Percentiles rank a stretch among this genome's conserved stretches.
These are phyloP conservation scores for Leptogaster cylindrica DNA, from an alignment of 2,888 invertebrate species.

Conservation along the genomic window DNA sequence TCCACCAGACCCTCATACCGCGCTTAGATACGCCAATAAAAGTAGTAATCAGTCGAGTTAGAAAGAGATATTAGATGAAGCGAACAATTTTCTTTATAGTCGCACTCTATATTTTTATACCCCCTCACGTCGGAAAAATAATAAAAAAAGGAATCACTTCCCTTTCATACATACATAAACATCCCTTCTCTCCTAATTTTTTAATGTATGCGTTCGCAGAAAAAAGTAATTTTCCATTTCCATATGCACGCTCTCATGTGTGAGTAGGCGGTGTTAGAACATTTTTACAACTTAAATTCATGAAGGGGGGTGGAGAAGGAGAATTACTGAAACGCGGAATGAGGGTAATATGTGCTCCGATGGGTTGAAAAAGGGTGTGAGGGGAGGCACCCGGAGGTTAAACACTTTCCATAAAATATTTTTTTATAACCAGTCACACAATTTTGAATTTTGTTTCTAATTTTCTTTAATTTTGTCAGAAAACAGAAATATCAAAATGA, in stretches of 20 bases:
- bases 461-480: too few relatives aligned
- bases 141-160: conserved; percentile 35
- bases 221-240: conserved; percentile 31
- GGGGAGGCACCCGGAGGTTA: not conserved
- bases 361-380: too few relatives aligned
- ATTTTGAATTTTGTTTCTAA: too few relatives aligned
- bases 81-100: conserved; percentile 42
- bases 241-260: conserved; percentile 35
- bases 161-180: conserved; percentile 22
- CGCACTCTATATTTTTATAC: conserved; percentile 41
- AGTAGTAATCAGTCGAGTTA: conserved; percentile 54
- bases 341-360: too few relatives aligned
- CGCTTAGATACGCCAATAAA: conserved; percentile 37
- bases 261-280: conserved; percentile 50
- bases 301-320: not conserved
- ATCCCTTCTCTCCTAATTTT: conserved; percentile 35
- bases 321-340: too few relatives aligned
- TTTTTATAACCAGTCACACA: not conserved
- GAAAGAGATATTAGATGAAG: conserved; percentile 61
- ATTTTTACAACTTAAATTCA: conserved; percentile 47
- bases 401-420: not conserved
- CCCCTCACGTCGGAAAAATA: conserved; percentile 20
- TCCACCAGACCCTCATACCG: conserved; percentile 1
- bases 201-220: conserved; percentile 37
- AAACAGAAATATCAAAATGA: not conserved